Percentiles rank a stretch among this genome's conserved stretches.
Evolutionary conservation across 2,113 vertebrate genomes (phyloP).

Genomic region (Prunella fulvescens): DNA sequence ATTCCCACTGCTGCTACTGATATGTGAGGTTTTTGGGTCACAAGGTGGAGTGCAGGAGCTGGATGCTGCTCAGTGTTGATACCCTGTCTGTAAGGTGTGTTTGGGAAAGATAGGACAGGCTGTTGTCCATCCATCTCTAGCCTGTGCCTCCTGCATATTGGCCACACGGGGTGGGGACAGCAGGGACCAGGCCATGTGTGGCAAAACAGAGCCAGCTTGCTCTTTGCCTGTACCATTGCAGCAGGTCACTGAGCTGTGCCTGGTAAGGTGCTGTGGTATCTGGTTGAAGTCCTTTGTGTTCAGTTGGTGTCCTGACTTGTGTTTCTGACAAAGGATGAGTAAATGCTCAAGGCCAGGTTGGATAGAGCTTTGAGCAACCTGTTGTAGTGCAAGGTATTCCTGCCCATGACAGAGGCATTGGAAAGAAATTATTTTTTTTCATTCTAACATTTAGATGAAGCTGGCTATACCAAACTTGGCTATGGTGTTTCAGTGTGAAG

Average conservation of each 20-base stretch:
- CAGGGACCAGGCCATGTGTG: background rate
- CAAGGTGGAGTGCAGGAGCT: background rate
- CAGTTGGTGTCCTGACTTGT: background rate
- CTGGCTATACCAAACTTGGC: background rate
- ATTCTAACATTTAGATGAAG: background rate
- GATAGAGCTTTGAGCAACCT: background rate
- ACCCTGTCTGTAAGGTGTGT: background rate
- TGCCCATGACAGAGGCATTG: background rate
- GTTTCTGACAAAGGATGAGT: background rate
- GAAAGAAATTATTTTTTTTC: background rate
- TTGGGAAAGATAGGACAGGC: background rate
- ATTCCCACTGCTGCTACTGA: background rate
- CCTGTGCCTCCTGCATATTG: background rate
- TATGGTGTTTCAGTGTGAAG: background rate
- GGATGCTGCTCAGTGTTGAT: background rate
- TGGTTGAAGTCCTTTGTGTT: background rate
- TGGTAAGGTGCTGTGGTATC: background rate
- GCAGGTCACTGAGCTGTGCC: background rate
- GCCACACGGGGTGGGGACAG: rapidly evolving
- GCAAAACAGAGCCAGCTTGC: background rate
- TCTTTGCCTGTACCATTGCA: rapidly evolving
- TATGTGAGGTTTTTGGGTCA: background rate
- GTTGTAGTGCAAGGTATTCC: background rate
- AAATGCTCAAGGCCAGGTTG: background rate
- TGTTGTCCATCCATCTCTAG: background rate